Evolutionary conservation across 2,888 invertebrate species (phyloP), one percentile per base, ranked within the genome.

Genomic region (Drosophila macrospina): DNA sequence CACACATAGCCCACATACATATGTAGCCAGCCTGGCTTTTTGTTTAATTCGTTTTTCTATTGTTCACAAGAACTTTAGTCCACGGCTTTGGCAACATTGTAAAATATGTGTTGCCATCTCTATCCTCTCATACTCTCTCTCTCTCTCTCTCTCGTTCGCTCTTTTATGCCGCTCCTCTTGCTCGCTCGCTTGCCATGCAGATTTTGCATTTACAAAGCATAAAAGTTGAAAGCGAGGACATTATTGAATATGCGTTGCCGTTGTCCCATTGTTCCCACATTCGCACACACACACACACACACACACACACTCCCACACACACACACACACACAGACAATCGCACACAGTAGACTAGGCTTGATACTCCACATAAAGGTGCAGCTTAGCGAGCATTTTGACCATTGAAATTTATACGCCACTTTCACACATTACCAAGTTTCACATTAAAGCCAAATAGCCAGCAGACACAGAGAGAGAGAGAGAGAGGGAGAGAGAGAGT

Each of bases 11-110:
- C 56, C 42, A 47, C 24, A 30, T 20, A 5, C 24, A 39, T 36
- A 30, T 32, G 36, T 11, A 62, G 60, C 28, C 44, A 37, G 68
- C 50, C 63, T 82, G 81, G 77, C 83, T 85, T 85, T 86, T 74
- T 85, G 85, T 88, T 88, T 81, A 88, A 85, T 85, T 85, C 88
- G 85, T 69, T 85, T 81, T 88, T 77, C 87, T 84, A 84, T 85
- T 85, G 88, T 85, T 86, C 88, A 65, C 72, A 70, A 86, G 88
- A 83, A 83, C 88, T 88, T 86, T 83, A 88, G 88, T 74, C 80
- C 80, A 64, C 56, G 80, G 80, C 83, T 88, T 83, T 84, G 75
- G 72, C 78, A 78, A 75, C 80, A 77, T 83, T 88, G 83, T 83
- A 64, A 80, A 83, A 78, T 78, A 74, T 74, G 67, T 72, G 70